Base-by-base conservation (phyloP, 2,113 vertebrate species). In the Gambusia affinis region DNA sequence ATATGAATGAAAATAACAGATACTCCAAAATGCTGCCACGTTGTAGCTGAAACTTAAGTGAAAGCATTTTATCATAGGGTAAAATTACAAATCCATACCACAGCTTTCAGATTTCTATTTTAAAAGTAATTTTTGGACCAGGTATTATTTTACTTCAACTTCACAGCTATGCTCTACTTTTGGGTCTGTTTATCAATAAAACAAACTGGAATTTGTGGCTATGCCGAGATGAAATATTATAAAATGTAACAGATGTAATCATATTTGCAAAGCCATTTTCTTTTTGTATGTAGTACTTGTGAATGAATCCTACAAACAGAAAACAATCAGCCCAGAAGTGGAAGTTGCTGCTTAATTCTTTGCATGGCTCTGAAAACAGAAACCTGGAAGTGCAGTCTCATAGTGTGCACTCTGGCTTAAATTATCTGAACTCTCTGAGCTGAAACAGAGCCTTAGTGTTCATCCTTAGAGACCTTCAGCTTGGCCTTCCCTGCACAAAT, bases 381-480 rank as follows among this genome's bases (percentile, higher is more conserved):
- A 85, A 73, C 61, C 68, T 63, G 35, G 42, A 79, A 81, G 66
- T 71, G 62, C 72, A 33, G 51, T 81, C 63, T 82, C 66, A 75
- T 37, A 80, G 17, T 29, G 35, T 70, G 70, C 57, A 72, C 70
- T 79, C 39, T 30, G 68, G 60, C 37, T 84, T 51, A 65, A 80
- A 87, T 83, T 67, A 75, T 33, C 29, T 68, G 27, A 80, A 88
- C 86, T 85, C 68, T 79, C 47, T 76, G 65, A 39, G 67, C 63
- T 81, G 72, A 76, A 77, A 80, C 66, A 22, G 69, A 84, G 84
- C 78, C 82, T 82, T 54, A 61, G 37, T 67, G 64, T 29, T 1
- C 31, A 81, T 64, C 85, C 83, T 81, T 17, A 12, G 85, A 89
- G 87, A 83, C 82, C 60, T 15, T 29, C 60, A 71, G 30, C 8